phyloP scores from a whole-genome alignment of 1,140 invertebrate species.

The Schlechtendalia chinensis region DNA sequence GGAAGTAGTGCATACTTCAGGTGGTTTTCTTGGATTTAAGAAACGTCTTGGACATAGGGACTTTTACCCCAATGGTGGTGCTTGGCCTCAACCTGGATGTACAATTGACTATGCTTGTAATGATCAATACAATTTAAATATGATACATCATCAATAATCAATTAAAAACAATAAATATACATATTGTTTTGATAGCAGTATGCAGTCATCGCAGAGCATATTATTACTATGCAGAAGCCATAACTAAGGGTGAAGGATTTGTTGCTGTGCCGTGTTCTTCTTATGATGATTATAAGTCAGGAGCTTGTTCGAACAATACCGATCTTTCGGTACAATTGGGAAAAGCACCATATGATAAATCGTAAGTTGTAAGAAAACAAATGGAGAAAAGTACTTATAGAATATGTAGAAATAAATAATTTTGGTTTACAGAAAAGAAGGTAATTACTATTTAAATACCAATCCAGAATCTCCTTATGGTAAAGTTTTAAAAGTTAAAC shows the following conservation, averaged over 20 bases:
- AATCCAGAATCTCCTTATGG: constrained; percentile 49
- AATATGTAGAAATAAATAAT: background rate
- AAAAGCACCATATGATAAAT: constrained; percentile 49
- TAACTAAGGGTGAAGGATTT: constrained; percentile 55
- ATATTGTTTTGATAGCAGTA: constrained; percentile 55
- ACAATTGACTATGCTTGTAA: constrained; percentile 51
- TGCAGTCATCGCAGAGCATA: constrained; percentile 60
- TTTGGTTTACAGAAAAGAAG: constrained; percentile 48
- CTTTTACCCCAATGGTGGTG: constrained; percentile 66
- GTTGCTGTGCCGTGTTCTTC: constrained; percentile 60
- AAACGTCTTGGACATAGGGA: constrained; percentile 62
- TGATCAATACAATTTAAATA: background rate
- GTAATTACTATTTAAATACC: constrained; percentile 50
- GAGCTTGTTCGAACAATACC: constrained; percentile 58
- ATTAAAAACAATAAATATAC: background rate
- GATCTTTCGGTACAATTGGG: constrained; percentile 46
- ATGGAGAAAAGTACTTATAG: background rate
- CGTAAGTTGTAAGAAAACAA: constrained; percentile 37
- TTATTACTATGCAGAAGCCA: constrained; percentile 59
- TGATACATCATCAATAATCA: background rate
- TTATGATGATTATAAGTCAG: constrained; percentile 61
- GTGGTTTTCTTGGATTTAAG: constrained; percentile 61
- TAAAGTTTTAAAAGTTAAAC: constrained; percentile 16
- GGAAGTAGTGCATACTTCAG: constrained; percentile 65
- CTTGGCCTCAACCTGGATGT: constrained; percentile 63